Conservation (phyloP, 2,888 invertebrate genomes). For the Biston stratarius region DNA sequence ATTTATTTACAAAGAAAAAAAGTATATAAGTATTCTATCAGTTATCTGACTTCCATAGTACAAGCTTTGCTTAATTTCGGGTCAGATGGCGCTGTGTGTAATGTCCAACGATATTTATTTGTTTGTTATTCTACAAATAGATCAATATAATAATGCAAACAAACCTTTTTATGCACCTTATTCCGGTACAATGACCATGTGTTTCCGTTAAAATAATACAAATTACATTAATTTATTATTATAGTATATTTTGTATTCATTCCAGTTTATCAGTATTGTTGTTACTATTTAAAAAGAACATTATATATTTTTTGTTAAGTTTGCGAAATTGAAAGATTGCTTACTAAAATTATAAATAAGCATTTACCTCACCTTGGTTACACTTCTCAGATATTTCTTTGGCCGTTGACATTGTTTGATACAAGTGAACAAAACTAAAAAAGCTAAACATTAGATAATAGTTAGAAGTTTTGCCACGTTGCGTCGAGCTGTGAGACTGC, state of each 20-base stretch:
- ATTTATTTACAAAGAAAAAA: no score
- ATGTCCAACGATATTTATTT: no score
- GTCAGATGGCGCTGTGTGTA: no score
- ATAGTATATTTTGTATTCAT: conserved; percentile 13
- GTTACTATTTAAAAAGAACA: conserved; percentile 23
- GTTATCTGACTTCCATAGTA: no score
- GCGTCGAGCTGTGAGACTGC: no score
- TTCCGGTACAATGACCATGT: no score
- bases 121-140: no score
- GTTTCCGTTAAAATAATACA: not conserved
- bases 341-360: conserved; percentile 19
- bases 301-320: conserved; percentile 37
- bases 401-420: not conserved
- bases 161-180: no score
- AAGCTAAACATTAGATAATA: not conserved
- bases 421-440: conserved; percentile 3
- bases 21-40: no score
- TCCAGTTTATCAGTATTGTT: conserved; percentile 36
- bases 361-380: not conserved
- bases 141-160: no score
- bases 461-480: no score
- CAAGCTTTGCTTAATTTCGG: no score
- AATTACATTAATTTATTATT: not conserved
- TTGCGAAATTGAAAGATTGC: conserved; percentile 22
- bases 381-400: not conserved